Evolutionary conservation across 2,113 vertebrate genomes (phyloP).

Genomic region (Notarius quadriscutis): DNA sequence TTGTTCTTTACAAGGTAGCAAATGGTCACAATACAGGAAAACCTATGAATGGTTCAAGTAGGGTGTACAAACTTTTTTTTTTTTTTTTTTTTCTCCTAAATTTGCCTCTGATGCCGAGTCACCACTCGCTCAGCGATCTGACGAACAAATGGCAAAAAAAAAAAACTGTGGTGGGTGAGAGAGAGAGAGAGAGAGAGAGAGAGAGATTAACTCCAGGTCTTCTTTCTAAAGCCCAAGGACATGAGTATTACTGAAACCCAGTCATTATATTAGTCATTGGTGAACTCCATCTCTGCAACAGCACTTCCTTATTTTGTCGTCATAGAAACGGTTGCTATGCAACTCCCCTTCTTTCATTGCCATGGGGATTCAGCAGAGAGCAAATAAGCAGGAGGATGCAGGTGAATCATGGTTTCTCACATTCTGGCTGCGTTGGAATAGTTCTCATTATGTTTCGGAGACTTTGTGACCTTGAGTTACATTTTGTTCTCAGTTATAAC

Average conservation of each 20-base stretch:
- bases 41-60: too few species aligned
- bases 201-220: neutral
- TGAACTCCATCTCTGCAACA: constrained; percentile 5
- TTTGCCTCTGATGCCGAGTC: too few species aligned
- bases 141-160: too few species aligned
- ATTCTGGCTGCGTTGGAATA: neutral
- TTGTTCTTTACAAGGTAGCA: too few species aligned
- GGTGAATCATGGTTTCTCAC: constrained; percentile 15
- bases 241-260: neutral
- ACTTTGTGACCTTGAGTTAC: neutral
- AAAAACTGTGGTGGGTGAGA: neutral
- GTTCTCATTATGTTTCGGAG: neutral
- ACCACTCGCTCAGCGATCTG: too few species aligned
- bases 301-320: constrained; percentile 24
- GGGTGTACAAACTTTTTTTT: too few species aligned
- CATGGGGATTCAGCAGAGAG: constrained; percentile 15
- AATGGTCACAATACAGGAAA: too few species aligned
- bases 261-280: neutral
- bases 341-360: constrained; percentile 28
- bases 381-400: constrained; percentile 29
- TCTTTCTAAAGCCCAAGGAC: neutral
- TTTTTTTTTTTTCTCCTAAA: too few species aligned
- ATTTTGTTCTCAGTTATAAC: neutral
- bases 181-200: too few species aligned
- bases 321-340: constrained; percentile 48